Percentiles rank a stretch among this genome's conserved stretches.
These are phyloP conservation scores for Panonychus citri DNA, from an alignment of 1,140 invertebrate genomes.

Conservation along the genomic window DNA sequence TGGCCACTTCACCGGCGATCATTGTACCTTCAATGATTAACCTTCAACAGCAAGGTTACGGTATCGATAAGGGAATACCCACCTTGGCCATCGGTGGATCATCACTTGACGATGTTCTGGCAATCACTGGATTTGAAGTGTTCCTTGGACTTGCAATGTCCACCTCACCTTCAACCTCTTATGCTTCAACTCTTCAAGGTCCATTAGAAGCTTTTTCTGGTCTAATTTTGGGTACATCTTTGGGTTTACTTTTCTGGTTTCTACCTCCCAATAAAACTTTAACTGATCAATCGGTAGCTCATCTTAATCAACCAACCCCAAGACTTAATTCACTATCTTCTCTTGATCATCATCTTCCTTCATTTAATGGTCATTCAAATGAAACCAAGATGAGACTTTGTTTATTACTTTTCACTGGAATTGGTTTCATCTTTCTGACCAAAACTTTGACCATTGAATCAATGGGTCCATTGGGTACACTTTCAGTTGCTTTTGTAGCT, in stretches of 20 bases:
- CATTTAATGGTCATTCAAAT: not conserved
- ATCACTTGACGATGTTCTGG: constrained; percentile 58
- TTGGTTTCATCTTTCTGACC: not conserved
- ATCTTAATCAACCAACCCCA: too few species aligned
- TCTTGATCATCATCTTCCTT: too few species aligned
- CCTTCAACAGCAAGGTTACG: constrained; percentile 57
- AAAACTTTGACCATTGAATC: not conserved
- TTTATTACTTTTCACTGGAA: not conserved
- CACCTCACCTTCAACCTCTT: too few species aligned
- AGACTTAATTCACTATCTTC: too few species aligned
- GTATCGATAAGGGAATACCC: constrained; percentile 77
- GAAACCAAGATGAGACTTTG: not conserved
- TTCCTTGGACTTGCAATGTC: too few species aligned
- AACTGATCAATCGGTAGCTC: too few species aligned
- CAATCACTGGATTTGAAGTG: constrained; percentile 25
- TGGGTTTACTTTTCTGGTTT: too few species aligned
- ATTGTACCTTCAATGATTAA: constrained; percentile 74
- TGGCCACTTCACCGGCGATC: constrained; percentile 81
- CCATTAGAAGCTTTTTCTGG: too few species aligned
- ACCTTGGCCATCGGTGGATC: constrained; percentile 80
- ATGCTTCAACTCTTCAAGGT: too few species aligned
- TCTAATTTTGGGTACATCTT: too few species aligned
- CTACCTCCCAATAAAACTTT: too few species aligned
- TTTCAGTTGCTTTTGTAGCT: constrained; percentile 57
- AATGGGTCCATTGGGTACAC: constrained; percentile 47